Evolutionary conservation across 2,797 vertebrate genomes (phyloP), one percentile per base, ranked within the genome.

Genomic region (Emydoidea blandingii): DNA sequence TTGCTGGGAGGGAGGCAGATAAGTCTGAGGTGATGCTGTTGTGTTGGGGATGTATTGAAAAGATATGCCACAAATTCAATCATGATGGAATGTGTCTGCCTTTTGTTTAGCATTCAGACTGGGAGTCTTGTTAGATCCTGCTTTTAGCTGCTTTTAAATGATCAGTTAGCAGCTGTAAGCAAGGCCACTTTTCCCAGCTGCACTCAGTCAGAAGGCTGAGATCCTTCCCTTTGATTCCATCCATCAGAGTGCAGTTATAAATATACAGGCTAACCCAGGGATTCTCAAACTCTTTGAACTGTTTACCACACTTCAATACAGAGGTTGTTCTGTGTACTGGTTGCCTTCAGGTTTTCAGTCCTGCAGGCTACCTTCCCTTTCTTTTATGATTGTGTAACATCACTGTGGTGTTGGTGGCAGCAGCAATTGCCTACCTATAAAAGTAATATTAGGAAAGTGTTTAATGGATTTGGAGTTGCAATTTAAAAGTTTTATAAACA

Each of bases 381-480:
- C 25, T 47, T 7, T 78, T 41, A 4, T 1, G 5, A 37, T n/a
- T 81, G 37, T 12, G 27, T 34, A 65, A 18, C 11, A 68, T 3
- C 23, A 15, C 31, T 0, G 0, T 27, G 27, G 23, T 3, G 3
- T 16, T 53, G 2, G 0, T 81, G 81, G 50, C 31, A 14, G 0
- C 0, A 5, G 12, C 15, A 29, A 34, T 0, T 0, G 15, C 34
- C 25, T 8, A 21, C 88, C 6, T 59, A 34, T 31, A 10, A 16
- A 44, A 83, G 8, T 47, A 72, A 68, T 2, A 0, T 12, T 57
- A 15, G 31, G 50, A 49, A 91, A 91, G 37, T 6, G 19, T 12
- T 23, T 54, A n/a, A 0, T 0, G 0, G 50, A 23, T 25, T n/a
- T 2, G 3, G 12, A 81, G 85, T 53, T 78, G 23, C n/a, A 21